phyloP scores from a whole-genome alignment of 2,113 vertebrate species.

The Grammomys surdaster region DNA sequence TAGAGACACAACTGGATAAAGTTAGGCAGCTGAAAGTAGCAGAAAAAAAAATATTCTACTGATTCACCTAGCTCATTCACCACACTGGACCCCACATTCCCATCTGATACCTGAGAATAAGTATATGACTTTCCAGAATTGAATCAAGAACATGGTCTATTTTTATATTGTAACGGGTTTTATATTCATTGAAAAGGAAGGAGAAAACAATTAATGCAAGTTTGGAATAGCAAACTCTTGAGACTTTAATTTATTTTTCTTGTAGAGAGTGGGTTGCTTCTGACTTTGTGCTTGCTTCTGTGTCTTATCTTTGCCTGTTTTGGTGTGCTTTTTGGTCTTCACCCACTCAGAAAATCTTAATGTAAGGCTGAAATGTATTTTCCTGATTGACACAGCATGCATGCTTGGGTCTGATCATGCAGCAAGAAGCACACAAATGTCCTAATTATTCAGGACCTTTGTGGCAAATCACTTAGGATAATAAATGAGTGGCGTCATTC shows the following conservation, averaged over 20 bases:
- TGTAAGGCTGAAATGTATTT: neutral
- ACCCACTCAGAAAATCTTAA: neutral
- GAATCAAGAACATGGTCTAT: neutral
- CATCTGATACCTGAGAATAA: neutral
- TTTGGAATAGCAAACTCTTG: neutral
- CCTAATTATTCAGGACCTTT: neutral
- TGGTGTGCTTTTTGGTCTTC: neutral
- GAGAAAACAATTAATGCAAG: neutral
- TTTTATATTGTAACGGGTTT: neutral
- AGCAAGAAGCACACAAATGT: neutral
- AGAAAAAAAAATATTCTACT: slow-evolving; percentile 21
- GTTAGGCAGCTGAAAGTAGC: neutral
- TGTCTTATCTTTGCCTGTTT: neutral
- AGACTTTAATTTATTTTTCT: neutral
- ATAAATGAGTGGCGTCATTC: neutral
- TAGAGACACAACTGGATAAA: slow-evolving; percentile 31
- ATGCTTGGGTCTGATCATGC: neutral
- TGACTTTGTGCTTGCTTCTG: neutral
- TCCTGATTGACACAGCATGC: neutral
- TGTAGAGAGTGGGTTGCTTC: neutral
- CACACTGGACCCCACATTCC: neutral
- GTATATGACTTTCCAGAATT: neutral
- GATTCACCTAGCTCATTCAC: neutral
- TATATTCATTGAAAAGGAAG: neutral
- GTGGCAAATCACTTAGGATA: neutral